Evolutionary conservation across 1,140 invertebrate species (phyloP), one percentile per base, ranked within the genome.

Genomic region (Nixonia krombeini): DNA sequence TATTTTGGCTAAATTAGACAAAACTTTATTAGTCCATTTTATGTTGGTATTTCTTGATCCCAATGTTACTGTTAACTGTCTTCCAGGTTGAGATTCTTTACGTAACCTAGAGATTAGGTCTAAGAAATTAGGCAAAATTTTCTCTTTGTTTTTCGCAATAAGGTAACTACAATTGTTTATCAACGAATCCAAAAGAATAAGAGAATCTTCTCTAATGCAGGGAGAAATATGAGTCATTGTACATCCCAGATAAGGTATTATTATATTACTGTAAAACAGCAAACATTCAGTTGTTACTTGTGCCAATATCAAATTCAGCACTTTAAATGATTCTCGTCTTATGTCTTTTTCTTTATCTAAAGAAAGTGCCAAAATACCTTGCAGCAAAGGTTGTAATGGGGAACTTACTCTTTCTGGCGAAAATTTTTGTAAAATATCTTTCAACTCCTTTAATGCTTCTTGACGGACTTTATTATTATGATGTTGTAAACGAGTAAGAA

Each of bases 201-300:
- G 80, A 0, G 94, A 94, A 79, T 95, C 94, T 77, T 93, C 90
- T 75, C 94, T 91, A 41, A 96, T 91, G 37, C 87, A 86, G 8
- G 87, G 88, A 76, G 93, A 88, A 49, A 96, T 92, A 68, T 95
- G 93, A 6, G 93, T 95, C 92, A 96, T 95, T 0, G 92, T 91
- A 85, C 94, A 96, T 21, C 90, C 88, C 21, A 96, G 78, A 74
- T 95, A 94, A 7, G 92, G 91, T 28, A 89, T 88, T 31, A 96
- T 80, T 6, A 92, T 87, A 59, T 91, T 87, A 73, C 91, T 91
- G 74, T 94, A 93, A 9, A 93, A 92, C 9, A 70, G 41, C 1
- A 90, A 69, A 51, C 87, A 84, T 29, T 84, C 76, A 9, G 61
- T 66, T 2, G 84, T 73, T 33, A 88, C 85, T 72, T 87, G 82